Conservation (phyloP, 2,888 invertebrate genomes). For the Oscheius sp. region DNA sequence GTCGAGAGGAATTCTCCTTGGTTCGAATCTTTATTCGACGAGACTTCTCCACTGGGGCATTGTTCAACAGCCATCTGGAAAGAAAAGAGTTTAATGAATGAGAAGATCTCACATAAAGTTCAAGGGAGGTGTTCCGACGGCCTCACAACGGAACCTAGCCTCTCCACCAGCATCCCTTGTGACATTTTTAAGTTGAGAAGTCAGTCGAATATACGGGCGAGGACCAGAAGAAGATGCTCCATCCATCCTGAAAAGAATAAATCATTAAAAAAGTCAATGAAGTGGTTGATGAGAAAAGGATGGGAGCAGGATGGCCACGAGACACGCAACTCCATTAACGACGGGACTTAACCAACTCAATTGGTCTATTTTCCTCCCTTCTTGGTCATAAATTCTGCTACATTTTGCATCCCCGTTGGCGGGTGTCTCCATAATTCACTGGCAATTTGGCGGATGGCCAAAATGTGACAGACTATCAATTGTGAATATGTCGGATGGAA, state of each 20-base stretch:
- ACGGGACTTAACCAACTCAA: conserved; percentile 25
- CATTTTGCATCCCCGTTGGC: conserved; percentile 1
- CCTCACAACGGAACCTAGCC: conserved; percentile 67
- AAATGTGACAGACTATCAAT: conserved; percentile 33
- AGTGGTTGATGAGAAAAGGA: not conserved
- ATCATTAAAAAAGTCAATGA: not conserved
- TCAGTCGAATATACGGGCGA: conserved; percentile 68
- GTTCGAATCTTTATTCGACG: conserved; percentile 57
- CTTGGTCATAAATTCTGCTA: not conserved
- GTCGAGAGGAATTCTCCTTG: conserved; percentile 62
- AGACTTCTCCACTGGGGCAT: conserved; percentile 68
- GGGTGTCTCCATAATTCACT: conserved; percentile 26
- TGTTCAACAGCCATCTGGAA: conserved; percentile 66
- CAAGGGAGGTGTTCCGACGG: conserved; percentile 67
- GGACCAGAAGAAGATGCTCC: conserved; percentile 58
- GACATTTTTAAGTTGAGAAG: conserved; percentile 60
- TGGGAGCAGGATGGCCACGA: not conserved
- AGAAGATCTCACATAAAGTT: conserved; percentile 59
- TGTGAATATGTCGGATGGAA: conserved; percentile 23
- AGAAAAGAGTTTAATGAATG: not conserved
- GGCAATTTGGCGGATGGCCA: conserved; percentile 32
- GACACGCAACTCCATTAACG: conserved; percentile 24
- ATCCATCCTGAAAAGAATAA: conserved; percentile 60
- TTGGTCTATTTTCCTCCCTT: not conserved
- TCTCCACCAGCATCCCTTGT: conserved; percentile 64